Conservation (phyloP, 2,797 vertebrate species). For the Sardinella longiceps region DNA sequence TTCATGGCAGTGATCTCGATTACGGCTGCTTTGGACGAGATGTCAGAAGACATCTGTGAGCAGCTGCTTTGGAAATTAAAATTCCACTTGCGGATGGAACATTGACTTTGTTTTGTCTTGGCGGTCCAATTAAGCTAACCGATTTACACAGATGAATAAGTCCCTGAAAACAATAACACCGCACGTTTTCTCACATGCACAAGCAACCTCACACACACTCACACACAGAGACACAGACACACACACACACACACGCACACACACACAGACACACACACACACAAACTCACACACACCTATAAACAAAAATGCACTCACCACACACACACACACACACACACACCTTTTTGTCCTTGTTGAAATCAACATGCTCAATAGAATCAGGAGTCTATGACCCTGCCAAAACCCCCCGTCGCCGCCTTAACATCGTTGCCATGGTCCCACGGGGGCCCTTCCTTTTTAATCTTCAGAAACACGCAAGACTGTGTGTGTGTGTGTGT, state of each 20-base stretch:
- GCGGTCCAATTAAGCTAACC: constrained; percentile 73
- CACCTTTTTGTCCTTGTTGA: not conserved
- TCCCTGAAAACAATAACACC: constrained; percentile 67
- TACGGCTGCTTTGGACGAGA: not conserved
- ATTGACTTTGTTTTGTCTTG: constrained; percentile 75
- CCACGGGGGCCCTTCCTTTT: constrained; percentile 75
- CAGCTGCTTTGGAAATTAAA: constrained; percentile 72
- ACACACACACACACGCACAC: not conserved
- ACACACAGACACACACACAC: not conserved
- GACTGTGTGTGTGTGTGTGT: constrained; percentile 72
- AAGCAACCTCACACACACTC: not conserved
- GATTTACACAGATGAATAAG: constrained; percentile 72
- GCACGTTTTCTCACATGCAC: constrained; percentile 16
- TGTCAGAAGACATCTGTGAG: constrained; percentile 68
- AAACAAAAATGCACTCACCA: not conserved
- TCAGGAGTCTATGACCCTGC: not conserved
- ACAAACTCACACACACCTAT: not conserved
- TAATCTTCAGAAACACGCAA: constrained; percentile 88
- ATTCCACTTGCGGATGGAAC: constrained; percentile 57
- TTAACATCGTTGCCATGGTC: constrained; percentile 61
- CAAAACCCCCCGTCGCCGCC: constrained; percentile 48
- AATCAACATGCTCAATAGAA: not conserved
- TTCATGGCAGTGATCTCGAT: not conserved
- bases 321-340: not conserved
- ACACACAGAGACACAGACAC: not conserved